Conservation (phyloP, 1,140 invertebrate genomes). For the Drosophila grimshawi region DNA sequence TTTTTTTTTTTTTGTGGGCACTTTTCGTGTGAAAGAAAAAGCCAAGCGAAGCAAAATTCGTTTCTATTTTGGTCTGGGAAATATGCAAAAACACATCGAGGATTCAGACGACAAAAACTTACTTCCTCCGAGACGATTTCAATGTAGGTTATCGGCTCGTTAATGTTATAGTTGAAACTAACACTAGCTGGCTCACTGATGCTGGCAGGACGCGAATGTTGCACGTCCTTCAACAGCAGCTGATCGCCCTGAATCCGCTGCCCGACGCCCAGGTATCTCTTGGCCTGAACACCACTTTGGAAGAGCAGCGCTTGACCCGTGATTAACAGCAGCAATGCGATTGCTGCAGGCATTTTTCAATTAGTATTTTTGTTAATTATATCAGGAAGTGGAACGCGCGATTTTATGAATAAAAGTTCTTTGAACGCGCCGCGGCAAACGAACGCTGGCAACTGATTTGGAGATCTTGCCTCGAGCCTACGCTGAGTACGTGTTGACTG, state of each 20-base stretch:
- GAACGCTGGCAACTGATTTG: constrained; percentile 66
- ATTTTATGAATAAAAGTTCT: constrained; percentile 7
- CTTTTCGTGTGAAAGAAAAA: constrained; percentile 57
- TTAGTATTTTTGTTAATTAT: background rate
- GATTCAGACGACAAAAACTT: constrained; percentile 47
- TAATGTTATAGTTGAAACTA: constrained; percentile 66
- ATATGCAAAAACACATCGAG: constrained; percentile 58
- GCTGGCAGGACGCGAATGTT: constrained; percentile 53
- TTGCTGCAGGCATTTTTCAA: constrained; percentile 39
- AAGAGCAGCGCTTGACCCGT: constrained; percentile 26
- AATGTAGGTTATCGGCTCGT: constrained; percentile 72
- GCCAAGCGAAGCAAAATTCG: constrained; percentile 37
- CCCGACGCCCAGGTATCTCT: constrained; percentile 61
- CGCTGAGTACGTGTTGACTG: constrained; percentile 51
- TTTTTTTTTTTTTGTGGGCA: constrained; percentile 17
- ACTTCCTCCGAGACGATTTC: constrained; percentile 74
- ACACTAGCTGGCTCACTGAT: constrained; percentile 54
- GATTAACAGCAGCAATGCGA: constrained; percentile 31
- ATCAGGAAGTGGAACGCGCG: background rate
- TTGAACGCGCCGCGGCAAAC: constrained; percentile 63
- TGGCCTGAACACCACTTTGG: constrained; percentile 27
- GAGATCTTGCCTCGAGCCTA: constrained; percentile 8
- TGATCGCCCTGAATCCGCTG: constrained; percentile 58
- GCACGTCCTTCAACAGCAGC: constrained; percentile 72
- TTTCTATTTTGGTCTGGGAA: constrained; percentile 51